A percentile compares a stretch with the other conserved stretches of the same genome.
Evolutionary conservation across 2,113 vertebrate species (phyloP).

Genomic region (Muntiacus reevesi): DNA sequence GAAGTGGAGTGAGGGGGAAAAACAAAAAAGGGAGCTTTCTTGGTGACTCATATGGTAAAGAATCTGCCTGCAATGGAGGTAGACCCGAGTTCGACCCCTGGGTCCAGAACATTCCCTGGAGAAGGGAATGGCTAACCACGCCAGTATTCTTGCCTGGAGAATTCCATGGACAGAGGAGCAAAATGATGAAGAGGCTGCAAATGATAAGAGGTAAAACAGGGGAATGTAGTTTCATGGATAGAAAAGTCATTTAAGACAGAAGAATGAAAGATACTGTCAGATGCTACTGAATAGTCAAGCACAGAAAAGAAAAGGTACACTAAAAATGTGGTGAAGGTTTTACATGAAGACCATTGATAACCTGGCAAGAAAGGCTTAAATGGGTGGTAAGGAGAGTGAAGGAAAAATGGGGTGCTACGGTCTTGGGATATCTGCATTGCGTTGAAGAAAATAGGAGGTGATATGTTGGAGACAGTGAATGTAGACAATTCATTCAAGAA

Average conservation of each 20-base stretch:
- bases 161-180: neutral
- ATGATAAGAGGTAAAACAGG: neutral
- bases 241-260: neutral
- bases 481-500: neutral
- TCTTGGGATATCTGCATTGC: neutral
- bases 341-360: neutral
- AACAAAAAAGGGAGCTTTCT: neutral
- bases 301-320: neutral
- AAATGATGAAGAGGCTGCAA: neutral
- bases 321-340: neutral
- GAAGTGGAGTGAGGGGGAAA: neutral
- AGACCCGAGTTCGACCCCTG: neutral
- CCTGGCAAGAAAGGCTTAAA: neutral
- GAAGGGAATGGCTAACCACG: neutral
- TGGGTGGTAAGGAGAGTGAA: neutral
- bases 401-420: neutral
- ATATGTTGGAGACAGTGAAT: neutral
- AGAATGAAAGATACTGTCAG: neutral
- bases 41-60: neutral
- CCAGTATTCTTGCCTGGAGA: neutral
- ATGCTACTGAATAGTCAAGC: neutral
- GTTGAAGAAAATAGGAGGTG: neutral
- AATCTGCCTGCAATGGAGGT: neutral
- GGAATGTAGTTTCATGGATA: neutral
- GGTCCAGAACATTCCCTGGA: neutral